A percentile compares a stretch with the other conserved stretches of the same genome.
Evolutionary conservation across 2,797 vertebrate species (phyloP).

Genomic region (Buceros bicornis): DNA sequence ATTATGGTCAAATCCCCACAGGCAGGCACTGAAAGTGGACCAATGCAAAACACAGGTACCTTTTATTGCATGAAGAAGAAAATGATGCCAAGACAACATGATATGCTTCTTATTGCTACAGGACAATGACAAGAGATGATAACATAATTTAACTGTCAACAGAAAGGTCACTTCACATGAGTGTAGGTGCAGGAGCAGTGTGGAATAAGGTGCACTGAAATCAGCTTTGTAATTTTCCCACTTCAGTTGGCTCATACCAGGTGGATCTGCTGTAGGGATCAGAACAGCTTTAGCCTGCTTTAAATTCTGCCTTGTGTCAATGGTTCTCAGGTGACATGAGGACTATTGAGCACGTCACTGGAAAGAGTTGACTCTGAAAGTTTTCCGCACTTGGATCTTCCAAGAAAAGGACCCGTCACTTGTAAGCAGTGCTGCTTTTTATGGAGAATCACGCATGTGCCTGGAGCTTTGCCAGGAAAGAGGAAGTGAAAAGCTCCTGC

Average conservation of each 20-base stretch:
- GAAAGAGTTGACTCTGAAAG: neutral
- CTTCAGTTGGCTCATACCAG: neutral
- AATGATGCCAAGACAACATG: neutral
- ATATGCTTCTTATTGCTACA: neutral
- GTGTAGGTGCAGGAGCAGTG: neutral
- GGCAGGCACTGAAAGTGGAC: neutral
- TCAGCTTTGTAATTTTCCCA: neutral
- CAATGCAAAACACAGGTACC: neutral
- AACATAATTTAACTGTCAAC: neutral
- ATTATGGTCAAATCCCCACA: neutral
- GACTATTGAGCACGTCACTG: neutral
- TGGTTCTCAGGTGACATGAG: neutral
- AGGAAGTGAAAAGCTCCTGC: neutral
- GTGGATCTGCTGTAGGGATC: slow-evolving; percentile 11
- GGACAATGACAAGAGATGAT: neutral
- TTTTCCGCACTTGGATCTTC: neutral
- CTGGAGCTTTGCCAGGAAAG: neutral
- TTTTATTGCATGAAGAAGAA: neutral
- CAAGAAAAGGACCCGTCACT: neutral
- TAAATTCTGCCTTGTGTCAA: neutral
- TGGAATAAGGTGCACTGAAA: neutral
- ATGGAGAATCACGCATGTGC: neutral
- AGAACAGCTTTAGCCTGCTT: slow-evolving; percentile 21
- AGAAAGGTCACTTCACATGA: neutral
- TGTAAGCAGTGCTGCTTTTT: neutral